phyloP scores from a whole-genome alignment of 2,113 vertebrate species.

The Menidia beryllina region DNA sequence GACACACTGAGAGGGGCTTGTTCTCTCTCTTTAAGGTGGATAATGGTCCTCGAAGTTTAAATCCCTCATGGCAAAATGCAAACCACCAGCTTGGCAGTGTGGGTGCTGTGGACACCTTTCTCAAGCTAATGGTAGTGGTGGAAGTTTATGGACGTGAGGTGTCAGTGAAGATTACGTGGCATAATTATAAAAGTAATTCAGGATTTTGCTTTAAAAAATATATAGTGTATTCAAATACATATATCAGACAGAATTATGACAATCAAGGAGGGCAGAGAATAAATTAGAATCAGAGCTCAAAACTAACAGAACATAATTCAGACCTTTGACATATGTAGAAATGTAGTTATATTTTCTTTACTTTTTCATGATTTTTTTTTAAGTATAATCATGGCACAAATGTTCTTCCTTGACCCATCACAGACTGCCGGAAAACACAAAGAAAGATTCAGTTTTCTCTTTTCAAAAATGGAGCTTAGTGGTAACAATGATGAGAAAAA shows the following conservation, averaged over 20 bases:
- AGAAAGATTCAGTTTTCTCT: neutral
- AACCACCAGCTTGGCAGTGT: conserved; percentile 46
- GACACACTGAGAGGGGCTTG: neutral
- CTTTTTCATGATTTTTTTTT: too few species aligned
- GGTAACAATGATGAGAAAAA: neutral
- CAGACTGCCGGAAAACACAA: neutral
- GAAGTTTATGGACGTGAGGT: too few species aligned
- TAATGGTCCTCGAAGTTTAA: neutral
- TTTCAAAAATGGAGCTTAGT: too few species aligned
- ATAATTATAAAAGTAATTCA: too few species aligned
- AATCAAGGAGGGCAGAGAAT: neutral
- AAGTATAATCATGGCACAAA: too few species aligned
- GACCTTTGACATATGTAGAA: neutral
- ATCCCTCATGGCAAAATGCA: conserved; percentile 7
- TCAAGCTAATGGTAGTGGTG: conserved; percentile 63
- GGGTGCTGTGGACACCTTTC: conserved; percentile 46
- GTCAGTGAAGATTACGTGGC: too few species aligned
- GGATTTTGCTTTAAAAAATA: too few species aligned
- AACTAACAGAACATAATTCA: neutral
- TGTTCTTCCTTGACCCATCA: neutral
- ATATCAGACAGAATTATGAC: neutral
- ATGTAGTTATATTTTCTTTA: neutral
- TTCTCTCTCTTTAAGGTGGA: conserved; percentile 29
- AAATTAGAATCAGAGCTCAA: neutral
- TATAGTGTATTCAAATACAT: neutral